Evolutionary conservation across 2,888 invertebrate species (phyloP).

Genomic region (Crematogaster levior): DNA sequence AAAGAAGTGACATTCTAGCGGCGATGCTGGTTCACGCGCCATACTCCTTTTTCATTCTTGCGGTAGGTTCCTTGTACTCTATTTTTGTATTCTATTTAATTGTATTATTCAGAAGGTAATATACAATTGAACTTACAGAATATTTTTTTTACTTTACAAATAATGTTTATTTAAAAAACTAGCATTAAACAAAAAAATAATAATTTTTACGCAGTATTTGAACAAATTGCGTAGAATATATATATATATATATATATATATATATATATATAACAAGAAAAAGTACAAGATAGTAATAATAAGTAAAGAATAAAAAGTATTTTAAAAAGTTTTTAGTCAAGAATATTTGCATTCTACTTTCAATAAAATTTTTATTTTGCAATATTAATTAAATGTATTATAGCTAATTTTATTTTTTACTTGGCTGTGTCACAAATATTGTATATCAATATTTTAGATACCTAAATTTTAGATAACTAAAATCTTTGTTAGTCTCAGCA

Average conservation of each 20-base stretch:
- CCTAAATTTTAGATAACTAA: too few relatives aligned
- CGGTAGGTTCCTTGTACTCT: slow-evolving; percentile 20
- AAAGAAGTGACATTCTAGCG: slow-evolving; percentile 15
- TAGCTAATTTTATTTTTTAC: neutral
- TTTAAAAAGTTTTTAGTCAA: neutral
- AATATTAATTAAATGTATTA: neutral
- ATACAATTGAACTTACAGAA: neutral
- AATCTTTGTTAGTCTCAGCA: neutral
- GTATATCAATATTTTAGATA: too few relatives aligned
- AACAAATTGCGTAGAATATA: neutral
- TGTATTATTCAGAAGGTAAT: neutral
- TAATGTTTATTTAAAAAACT: neutral
- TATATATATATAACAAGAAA: neutral
- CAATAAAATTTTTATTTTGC: neutral
- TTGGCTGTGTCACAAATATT: neutral
- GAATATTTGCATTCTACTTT: neutral
- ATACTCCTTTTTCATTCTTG: neutral
- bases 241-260: too few relatives aligned
- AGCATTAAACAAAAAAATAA: neutral
- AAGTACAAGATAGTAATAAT: neutral
- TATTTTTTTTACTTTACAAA: neutral
- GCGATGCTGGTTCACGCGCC: slow-evolving; percentile 50
- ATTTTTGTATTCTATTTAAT: neutral
- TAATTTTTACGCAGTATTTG: neutral
- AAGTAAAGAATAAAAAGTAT: neutral